A percentile compares a stretch with the other conserved stretches of the same genome.
phyloP scores from a whole-genome alignment of 2,888 invertebrate genomes.

The Lepidocyrtoides sp. region DNA sequence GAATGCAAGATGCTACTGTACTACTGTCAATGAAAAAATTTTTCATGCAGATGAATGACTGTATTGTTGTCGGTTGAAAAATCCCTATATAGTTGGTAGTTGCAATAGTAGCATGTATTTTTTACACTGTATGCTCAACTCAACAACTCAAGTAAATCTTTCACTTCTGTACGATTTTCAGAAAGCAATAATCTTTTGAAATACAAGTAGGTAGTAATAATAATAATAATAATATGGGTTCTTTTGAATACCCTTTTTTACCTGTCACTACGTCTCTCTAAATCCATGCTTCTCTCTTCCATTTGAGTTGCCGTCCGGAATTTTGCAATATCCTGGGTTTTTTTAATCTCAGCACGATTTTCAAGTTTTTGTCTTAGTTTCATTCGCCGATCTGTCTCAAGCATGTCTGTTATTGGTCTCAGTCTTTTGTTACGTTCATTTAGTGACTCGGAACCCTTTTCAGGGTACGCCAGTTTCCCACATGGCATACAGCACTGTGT shows the following conservation, averaged over 20 bases:
- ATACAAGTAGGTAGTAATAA: too few species aligned
- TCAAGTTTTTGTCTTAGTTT: constrained; percentile 68
- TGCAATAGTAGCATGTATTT: too few species aligned
- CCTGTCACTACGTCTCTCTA: constrained; percentile 81
- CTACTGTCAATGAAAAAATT: too few species aligned
- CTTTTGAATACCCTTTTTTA: constrained; percentile 9
- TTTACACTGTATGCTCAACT: too few species aligned
- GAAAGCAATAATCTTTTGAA: neutral
- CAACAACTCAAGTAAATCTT: too few species aligned
- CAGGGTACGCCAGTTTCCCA: constrained; percentile 54
- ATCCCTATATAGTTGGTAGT: too few species aligned
- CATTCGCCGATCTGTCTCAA: constrained; percentile 76
- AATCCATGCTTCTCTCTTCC: constrained; percentile 80
- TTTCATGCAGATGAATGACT: too few species aligned
- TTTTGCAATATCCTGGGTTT: constrained; percentile 76
- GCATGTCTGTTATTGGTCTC: constrained; percentile 63
- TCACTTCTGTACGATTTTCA: too few species aligned
- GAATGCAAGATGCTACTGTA: too few species aligned
- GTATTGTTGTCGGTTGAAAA: too few species aligned
- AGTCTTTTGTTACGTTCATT: constrained; percentile 19
- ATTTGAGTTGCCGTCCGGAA: constrained; percentile 74
- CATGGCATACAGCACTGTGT: constrained; percentile 59
- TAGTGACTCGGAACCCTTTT: neutral
- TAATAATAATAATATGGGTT: neutral
- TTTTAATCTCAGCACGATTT: constrained; percentile 78